Evolutionary conservation across 2,113 vertebrate genomes (phyloP), one percentile per base, ranked within the genome.

Genomic region (Petaurus breviceps): DNA sequence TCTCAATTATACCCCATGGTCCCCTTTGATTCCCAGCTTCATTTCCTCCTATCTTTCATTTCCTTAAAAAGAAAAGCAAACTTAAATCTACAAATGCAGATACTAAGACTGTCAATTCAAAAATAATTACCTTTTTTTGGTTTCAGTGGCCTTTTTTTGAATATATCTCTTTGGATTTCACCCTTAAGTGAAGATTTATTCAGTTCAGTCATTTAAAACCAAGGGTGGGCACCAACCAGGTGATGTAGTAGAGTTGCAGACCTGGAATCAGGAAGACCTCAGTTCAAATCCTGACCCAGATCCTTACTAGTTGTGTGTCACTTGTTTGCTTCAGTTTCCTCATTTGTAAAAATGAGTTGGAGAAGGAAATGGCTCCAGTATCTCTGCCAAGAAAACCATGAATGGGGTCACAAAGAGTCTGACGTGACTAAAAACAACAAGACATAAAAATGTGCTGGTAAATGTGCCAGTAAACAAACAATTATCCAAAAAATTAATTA

Each of bases 161-260:
- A 93, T 94, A 94, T 94, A 94, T 93, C 52, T 19, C 94, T 96
- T 94, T 93, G 94, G 19, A 94, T 52, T 94, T 97, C 24, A 84
- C 43, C 37, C 12, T 95, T 0, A 0, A 77, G 57, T 57, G 61
- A 94, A 95, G 47, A 1, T 23, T 89, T 1, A 2, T 2, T 43
- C 4, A 7, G 1, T 57, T 47, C 3, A 7, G 1, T 53, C 0
- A 0, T 31, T 8, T 92, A 25, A 94, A 95, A 96, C 4, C 8
- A 2, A 14, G 77, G 90, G 54, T 94, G 0, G 54, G 23, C 95
- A 50, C 14, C 11, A 68, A 11, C 57, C 37, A 16, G 31, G 12
- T 68, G 28, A 11, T 61, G 28, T 31, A 68, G 61, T 68, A 3
- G 61, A 68, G 61, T 68, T 68, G 31, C 12, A 68, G 61, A 37